Conservation (phyloP, 1,140 invertebrate genomes). For the Choristoneura fumiferana region DNA sequence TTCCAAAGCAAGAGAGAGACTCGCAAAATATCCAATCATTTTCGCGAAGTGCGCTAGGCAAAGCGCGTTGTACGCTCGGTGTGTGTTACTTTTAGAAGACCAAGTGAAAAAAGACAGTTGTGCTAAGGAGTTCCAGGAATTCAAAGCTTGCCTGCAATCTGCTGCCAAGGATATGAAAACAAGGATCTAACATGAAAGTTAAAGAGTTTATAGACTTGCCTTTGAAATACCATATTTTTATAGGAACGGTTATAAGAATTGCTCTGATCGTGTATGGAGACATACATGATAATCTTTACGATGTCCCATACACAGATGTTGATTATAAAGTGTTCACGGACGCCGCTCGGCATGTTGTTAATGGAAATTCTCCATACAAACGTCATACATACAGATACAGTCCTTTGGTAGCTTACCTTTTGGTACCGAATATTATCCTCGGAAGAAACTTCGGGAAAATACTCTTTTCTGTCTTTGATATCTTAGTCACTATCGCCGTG, state of each 20-base stretch:
- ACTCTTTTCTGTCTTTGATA: conserved; percentile 92
- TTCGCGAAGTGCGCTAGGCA: conserved; percentile 84
- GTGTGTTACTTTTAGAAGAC: conserved; percentile 86
- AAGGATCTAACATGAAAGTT: conserved; percentile 77
- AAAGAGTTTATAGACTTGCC: conserved; percentile 65
- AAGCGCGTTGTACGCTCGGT: conserved; percentile 85
- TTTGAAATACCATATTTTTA: conserved; percentile 79
- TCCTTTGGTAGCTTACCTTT: conserved; percentile 91
- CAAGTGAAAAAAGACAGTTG: conserved; percentile 85
- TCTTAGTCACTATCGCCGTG: conserved; percentile 87
- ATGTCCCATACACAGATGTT: conserved; percentile 96
- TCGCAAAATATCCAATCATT: conserved; percentile 86
- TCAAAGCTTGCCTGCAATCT: conserved; percentile 84
- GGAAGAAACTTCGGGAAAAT: conserved; percentile 92
- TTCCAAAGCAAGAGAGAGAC: conserved; percentile 83
- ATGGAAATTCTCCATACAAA: conserved; percentile 90
- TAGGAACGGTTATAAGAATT: conserved; percentile 83
- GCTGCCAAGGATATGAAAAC: conserved; percentile 83
- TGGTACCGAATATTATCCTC: conserved; percentile 91
- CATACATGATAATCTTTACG: conserved; percentile 88
- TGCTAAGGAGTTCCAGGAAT: conserved; percentile 85
- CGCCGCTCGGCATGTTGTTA: conserved; percentile 88
- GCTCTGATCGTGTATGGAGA: conserved; percentile 88
- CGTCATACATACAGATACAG: conserved; percentile 97
- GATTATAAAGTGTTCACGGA: conserved; percentile 98